phyloP scores from a whole-genome alignment of 2,113 vertebrate species.

The Ursus arctos region DNA sequence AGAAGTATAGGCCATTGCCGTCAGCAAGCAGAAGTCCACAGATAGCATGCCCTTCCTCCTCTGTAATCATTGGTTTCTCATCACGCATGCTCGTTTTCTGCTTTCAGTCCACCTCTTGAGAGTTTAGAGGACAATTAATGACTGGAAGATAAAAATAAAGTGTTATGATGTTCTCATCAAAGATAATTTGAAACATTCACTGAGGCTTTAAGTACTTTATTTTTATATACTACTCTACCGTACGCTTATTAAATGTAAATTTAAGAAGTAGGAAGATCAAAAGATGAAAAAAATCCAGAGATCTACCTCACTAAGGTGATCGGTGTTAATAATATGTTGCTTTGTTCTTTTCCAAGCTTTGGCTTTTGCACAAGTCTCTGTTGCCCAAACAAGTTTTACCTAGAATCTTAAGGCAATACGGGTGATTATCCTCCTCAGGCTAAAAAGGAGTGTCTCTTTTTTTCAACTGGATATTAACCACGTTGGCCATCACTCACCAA shows the following conservation, averaged over 20 bases:
- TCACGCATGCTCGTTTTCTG: background rate
- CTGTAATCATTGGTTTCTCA: too few species aligned
- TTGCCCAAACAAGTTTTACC: background rate
- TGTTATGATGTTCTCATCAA: background rate
- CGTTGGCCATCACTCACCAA: background rate
- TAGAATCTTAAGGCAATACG: background rate
- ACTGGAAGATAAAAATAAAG: background rate
- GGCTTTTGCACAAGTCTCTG: background rate
- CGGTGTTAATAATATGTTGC: background rate
- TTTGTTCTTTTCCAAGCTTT: constrained; percentile 45
- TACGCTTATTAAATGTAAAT: background rate
- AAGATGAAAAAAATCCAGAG: background rate
- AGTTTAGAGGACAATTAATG: background rate
- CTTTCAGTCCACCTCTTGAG: background rate
- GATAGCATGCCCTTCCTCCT: background rate
- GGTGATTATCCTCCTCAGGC: background rate
- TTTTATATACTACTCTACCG: background rate
- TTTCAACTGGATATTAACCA: background rate
- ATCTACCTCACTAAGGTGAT: background rate
- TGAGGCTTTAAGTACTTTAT: background rate
- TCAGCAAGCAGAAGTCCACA: background rate
- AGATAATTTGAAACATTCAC: background rate
- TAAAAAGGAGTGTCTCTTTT: background rate
- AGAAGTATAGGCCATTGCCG: background rate
- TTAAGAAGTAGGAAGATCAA: constrained; percentile 7